Evolutionary conservation across 2,888 invertebrate species (phyloP), one percentile per base, ranked within the genome.

Genomic region (Craniophora ligustri): DNA sequence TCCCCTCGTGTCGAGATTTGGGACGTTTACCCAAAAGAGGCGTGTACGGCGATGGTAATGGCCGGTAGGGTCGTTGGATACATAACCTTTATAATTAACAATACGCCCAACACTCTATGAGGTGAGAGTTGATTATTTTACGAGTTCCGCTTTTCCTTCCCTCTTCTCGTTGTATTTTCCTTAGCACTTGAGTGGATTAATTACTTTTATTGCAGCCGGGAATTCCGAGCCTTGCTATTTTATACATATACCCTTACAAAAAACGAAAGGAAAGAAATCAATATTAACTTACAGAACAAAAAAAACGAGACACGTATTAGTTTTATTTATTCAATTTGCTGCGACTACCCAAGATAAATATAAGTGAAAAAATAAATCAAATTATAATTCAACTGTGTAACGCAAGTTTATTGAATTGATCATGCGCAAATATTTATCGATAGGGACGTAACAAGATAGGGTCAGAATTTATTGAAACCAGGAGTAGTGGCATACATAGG

Each of bases 371-470:
- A 63, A 65, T 54, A 70, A 74, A 78, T 70, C 72, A 70, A 78
- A 75, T 69, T 69, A 64, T 59, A 75, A 85, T 85, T 86, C 86
- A 84, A 86, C 81, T 82, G 78, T 64, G 81, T 82, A 74, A 65
- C 79, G 76, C 79, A 83, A 88, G 82, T 89, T 91, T 89, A 92
- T 90, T 89, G 89, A 84, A 86, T 90, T 90, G 87, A 91, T 91
- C 90, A 91, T 89, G 92, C 92, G 91, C 89, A 92, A 92, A 93
- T 92, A 92, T 93, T 91, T 93, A 93, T 92, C 78, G 92, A 89
- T 87, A 81, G 92, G 92, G 92, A 84, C 82, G 87, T 78, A 82
- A 84, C 82, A 82, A 83, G 88, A 89, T 89, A 91, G 91, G 91
- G 91, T 86, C 91, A 89, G 81, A 87, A 93, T 91, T 91, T 93